phyloP scores from a whole-genome alignment of 2,113 vertebrate species.

The Ammodytes dubius region DNA sequence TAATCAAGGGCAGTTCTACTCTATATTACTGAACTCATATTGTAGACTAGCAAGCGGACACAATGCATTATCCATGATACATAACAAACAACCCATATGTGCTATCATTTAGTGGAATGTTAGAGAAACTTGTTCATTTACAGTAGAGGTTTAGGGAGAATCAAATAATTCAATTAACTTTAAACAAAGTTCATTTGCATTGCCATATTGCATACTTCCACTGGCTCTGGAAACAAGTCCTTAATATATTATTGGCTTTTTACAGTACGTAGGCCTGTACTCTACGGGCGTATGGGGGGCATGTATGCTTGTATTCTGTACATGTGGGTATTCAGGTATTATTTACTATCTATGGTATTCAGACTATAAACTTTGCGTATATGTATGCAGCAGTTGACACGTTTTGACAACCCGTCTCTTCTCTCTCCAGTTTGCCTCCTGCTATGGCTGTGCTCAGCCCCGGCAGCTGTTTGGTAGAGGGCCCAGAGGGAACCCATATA shows the following conservation, averaged over 20 bases:
- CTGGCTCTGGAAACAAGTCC: not conserved
- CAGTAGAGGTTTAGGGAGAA: not conserved
- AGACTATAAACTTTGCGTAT: too few species aligned
- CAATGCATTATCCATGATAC: not conserved
- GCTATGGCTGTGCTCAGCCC: slow-evolving; percentile 72
- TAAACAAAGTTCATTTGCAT: not conserved
- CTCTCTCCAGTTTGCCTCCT: slow-evolving; percentile 82
- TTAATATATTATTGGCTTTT: not conserved
- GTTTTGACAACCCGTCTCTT: not conserved
- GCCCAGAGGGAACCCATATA: slow-evolving; percentile 46
- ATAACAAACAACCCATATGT: not conserved
- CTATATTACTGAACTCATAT: not conserved
- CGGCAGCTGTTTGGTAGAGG: slow-evolving; percentile 72
- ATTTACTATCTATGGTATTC: not conserved
- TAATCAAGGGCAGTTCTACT: not conserved
- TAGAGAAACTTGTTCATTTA: too few species aligned
- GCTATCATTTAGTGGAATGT: not conserved
- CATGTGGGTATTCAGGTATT: not conserved
- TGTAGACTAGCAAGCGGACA: not conserved
- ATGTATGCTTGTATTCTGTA: not conserved
- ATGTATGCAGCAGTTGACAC: too few species aligned
- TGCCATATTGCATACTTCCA: not conserved
- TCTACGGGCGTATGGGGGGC: not conserved
- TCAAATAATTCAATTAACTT: not conserved
- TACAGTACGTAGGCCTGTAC: not conserved